These are phyloP conservation scores for Agrotis puta DNA, from an alignment of 2,888 invertebrate genomes.

Conservation along the genomic window DNA sequence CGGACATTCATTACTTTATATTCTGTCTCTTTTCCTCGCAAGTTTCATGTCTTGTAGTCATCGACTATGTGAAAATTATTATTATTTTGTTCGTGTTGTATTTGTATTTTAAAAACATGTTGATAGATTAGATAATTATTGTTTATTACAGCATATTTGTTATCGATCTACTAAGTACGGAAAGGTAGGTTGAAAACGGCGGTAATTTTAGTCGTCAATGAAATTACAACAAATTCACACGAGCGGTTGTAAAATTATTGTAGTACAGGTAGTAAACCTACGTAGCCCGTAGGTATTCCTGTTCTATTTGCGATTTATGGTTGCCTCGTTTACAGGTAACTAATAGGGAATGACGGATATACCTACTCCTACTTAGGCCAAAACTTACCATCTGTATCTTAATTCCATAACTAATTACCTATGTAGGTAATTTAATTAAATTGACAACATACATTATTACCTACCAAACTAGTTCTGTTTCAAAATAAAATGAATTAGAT, in stretches of 20 bases:
- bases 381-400: no score
- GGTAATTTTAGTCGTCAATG: conserved; percentile 79
- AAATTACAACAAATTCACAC: conserved; percentile 65
- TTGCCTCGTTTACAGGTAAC: conserved; percentile 16
- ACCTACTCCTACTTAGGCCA: no score
- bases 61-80: conserved; percentile 72
- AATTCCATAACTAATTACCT: no score
- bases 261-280: conserved; percentile 16
- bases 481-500: background rate
- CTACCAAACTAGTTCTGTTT: background rate
- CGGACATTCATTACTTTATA: conserved; percentile 67
- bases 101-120: conserved; percentile 30
- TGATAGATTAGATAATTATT: conserved; percentile 31
- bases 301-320: conserved; percentile 39
- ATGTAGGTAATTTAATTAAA: background rate
- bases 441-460: background rate
- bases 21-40: conserved; percentile 73
- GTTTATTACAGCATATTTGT: conserved; percentile 8
- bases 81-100: conserved; percentile 61
- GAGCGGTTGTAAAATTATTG: conserved; percentile 48
- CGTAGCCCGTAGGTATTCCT: conserved; percentile 26
- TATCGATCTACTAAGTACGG: background rate
- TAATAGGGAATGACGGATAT: conserved; percentile 1
- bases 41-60: conserved; percentile 64
- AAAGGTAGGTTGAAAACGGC: conserved; percentile 64